Base-by-base conservation (phyloP, 2,797 vertebrate genomes). In the Propithecus deckenii region DNA sequence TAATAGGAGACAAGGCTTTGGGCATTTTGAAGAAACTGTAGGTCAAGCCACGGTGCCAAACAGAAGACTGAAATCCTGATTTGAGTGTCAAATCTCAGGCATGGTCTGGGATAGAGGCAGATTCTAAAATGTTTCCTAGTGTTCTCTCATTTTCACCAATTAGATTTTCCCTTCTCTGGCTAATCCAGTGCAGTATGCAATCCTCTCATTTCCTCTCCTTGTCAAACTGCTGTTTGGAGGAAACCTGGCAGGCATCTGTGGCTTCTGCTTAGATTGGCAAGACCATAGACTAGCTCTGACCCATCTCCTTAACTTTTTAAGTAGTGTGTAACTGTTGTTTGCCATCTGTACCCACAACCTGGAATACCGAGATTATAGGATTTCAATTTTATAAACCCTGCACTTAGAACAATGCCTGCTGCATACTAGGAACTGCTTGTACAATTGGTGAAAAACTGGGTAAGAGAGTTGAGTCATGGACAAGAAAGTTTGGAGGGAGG, bases 1-100 rank as follows among this genome's bases (percentile, higher is more conserved):
- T 74, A 59, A 87, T 13, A 97, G 86, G 75, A 97, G 92, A 89
- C 78, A 87, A 95, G 86, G 81, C 72, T 96, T 79, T 84, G 61
- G 86, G 35, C 74, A 81, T 93, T 92, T 38, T 91, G 87, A 97
- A 97, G 86, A 90, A 91, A 94, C 2, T 8, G 14, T 57, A 93
- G 63, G 71, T 69, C 43, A 95, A 50, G 83, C 72, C 43, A 61
- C 0, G 1, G 67, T 91, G 79, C 96, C 92, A 97, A 69, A 30
- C 10, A 11, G 23, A 72, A 92, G 69, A 72, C 43, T 52, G 57
- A 93, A 88, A 86, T 67, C 38, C 84, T 28, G 35, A 61, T 65
- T 41, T 23, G 57, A 86, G 63, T 15, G 59, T 88, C 89, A 85
- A n/a, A 46, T 84, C 94, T 89, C 67, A 75, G 89, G 89, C 72